Conservation (phyloP, 2,888 invertebrate genomes). For the Rhagophthalmus giganteus region DNA sequence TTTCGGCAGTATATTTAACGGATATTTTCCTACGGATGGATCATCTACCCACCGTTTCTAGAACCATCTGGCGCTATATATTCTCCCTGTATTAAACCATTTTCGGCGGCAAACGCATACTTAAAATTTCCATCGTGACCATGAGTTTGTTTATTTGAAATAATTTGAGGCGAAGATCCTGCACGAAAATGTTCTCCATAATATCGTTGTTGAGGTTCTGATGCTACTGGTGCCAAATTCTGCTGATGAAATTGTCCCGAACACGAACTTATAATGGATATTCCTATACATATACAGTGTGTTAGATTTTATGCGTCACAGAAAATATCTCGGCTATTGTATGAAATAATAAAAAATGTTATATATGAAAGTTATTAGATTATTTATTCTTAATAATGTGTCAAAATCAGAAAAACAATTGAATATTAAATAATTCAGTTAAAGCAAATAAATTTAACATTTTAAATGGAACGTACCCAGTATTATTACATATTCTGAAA, state of each 20-base stretch:
- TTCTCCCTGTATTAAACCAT: slow-evolving; percentile 70
- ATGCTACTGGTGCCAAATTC: background rate
- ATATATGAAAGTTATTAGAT: no score
- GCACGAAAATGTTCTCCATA: background rate
- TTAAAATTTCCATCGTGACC: slow-evolving; percentile 69
- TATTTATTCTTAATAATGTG: no score
- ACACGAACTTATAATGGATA: background rate
- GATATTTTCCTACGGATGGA: slow-evolving; percentile 61
- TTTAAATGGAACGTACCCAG: no score
- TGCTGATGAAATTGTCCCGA: background rate
- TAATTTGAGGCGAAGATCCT: slow-evolving; percentile 57
- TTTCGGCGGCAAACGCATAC: slow-evolving; percentile 70
- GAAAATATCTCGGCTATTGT: no score
- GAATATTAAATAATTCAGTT: no score
- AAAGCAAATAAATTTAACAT: no score
- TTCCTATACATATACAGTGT: no score
- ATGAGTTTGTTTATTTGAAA: slow-evolving; percentile 66
- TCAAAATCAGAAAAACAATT: no score
- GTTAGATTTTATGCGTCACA: no score
- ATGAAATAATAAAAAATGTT: no score
- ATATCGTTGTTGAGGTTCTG: slow-evolving; percentile 6
- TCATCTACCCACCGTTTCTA: slow-evolving; percentile 61
- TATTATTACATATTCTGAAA: no score
- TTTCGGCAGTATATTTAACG: slow-evolving; percentile 60
- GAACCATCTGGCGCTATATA: slow-evolving; percentile 70